phyloP scores from a whole-genome alignment of 92 coral and sea anemone species.

The Porites evermanni region DNA sequence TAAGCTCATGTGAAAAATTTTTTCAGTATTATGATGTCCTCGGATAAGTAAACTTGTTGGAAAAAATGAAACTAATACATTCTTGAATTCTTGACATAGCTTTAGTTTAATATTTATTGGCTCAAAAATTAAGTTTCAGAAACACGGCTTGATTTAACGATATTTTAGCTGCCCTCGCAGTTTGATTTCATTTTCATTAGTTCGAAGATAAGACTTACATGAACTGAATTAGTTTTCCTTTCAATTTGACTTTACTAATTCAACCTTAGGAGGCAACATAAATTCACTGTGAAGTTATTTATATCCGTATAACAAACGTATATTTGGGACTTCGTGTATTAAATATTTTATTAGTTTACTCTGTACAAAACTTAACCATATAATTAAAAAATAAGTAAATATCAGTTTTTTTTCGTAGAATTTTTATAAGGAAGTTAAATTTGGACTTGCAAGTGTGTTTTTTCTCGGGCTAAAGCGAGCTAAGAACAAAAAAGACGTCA shows the following conservation, averaged over 20 bases:
- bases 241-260: not conserved
- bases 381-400: not conserved
- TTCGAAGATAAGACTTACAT: too few relatives aligned
- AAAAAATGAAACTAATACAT: not conserved
- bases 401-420: constrained; percentile 12
- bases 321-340: not conserved
- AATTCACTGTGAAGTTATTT: not conserved
- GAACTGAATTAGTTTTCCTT: too few relatives aligned
- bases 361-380: not conserved
- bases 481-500: too few relatives aligned
- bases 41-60: not conserved
- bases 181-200: too few relatives aligned
- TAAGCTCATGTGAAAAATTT: too few relatives aligned
- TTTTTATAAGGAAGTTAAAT: too few relatives aligned
- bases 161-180: too few relatives aligned
- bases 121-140: not conserved
- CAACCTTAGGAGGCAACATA: not conserved
- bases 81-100: not conserved
- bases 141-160: too few relatives aligned
- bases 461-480: too few relatives aligned
- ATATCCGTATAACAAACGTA: not conserved
- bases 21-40: not conserved
- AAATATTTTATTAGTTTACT: not conserved
- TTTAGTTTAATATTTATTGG: not conserved
- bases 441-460: too few relatives aligned